A percentile compares a stretch with the other conserved stretches of the same genome.
phyloP scores from a whole-genome alignment of 2,888 invertebrate species.

The Scaptomyza tumidula region DNA sequence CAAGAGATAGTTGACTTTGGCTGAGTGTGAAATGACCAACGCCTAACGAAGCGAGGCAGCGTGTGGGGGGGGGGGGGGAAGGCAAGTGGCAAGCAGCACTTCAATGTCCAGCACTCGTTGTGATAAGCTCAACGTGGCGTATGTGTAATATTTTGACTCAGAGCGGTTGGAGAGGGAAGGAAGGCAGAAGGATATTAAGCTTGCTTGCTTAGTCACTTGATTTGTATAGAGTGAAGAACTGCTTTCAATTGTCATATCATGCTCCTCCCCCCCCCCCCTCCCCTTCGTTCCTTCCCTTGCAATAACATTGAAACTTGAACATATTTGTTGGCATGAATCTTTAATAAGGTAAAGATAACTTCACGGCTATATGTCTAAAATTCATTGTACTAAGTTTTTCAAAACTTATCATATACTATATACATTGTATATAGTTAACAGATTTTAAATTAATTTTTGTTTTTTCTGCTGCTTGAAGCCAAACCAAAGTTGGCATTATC shows the following conservation, averaged over 20 bases:
- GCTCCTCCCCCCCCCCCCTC: no score
- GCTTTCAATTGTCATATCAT: constrained; percentile 36
- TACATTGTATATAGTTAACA: no score
- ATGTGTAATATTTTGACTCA: constrained; percentile 42
- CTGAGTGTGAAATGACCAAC: constrained; percentile 40
- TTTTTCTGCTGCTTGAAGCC: background rate
- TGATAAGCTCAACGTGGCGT: constrained; percentile 38
- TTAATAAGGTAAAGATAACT: no score
- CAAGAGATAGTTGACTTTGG: background rate
- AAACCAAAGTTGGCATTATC: background rate
- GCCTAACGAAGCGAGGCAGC: constrained; percentile 21
- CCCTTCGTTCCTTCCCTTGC: background rate
- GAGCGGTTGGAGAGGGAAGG: background rate
- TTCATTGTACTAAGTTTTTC: no score
- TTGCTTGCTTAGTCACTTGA: constrained; percentile 8
- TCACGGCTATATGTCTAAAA: no score
- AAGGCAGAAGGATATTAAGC: background rate
- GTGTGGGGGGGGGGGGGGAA: constrained; percentile 42
- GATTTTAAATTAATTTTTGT: no score
- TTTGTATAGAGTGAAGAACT: constrained; percentile 21
- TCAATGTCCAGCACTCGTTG: constrained; percentile 13
- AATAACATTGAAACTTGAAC: background rate
- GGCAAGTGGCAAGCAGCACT: constrained; percentile 57
- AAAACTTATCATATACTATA: no score
- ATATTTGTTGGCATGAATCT: no score